phyloP scores from a whole-genome alignment of 2,888 invertebrate genomes.

The Zaprionus obscuricornis region DNA sequence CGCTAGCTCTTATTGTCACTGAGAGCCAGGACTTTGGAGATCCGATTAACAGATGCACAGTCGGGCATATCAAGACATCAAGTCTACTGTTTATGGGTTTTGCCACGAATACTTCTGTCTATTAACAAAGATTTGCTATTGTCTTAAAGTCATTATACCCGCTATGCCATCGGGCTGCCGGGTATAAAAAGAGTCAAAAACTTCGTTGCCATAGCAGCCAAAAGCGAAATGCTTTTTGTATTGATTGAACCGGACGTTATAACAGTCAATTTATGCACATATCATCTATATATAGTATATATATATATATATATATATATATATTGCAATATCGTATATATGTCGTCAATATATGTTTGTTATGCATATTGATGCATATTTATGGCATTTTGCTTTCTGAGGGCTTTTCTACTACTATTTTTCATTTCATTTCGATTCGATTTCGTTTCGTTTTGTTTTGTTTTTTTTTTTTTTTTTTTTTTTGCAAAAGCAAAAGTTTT shows the following conservation, averaged over 20 bases:
- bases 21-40: no score
- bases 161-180: no score
- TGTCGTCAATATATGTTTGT: not conserved
- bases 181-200: no score
- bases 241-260: conserved; percentile 38
- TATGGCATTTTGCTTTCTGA: conserved; percentile 10
- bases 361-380: conserved; percentile 22
- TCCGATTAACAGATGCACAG: no score
- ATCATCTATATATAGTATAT: not conserved
- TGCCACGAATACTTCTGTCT: no score
- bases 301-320: conserved; percentile 22
- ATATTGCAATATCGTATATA: not conserved
- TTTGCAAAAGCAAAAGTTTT: conserved; percentile 54
- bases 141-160: no score
- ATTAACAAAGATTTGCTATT: no score
- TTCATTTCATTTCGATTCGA: conserved; percentile 11
- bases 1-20: no score
- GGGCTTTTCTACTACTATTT: not conserved
- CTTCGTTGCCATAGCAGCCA: not conserved
- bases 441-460: conserved; percentile 6
- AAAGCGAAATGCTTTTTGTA: conserved; percentile 3
- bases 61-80: no score
- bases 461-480: not conserved
- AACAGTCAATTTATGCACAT: conserved; percentile 38
- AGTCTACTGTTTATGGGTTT: no score